Evolutionary conservation across 1,140 invertebrate species (phyloP), one percentile per base, ranked within the genome.

Genomic region (Scaptodrosophila lebanonensis): DNA sequence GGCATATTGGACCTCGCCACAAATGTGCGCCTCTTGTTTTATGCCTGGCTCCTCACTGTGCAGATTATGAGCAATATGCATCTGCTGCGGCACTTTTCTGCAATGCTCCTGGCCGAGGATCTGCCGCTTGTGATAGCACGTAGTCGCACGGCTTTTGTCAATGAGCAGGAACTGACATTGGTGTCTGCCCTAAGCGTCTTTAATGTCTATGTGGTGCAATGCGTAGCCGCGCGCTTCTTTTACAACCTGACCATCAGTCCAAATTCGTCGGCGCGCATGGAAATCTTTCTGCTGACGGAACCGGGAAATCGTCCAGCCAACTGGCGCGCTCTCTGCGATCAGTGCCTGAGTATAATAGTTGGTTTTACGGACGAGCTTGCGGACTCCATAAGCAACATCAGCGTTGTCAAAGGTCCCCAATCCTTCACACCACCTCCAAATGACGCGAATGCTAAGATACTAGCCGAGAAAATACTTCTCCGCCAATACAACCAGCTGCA

Each of bases 251-350:
- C 70, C 0, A 30, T 29, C 17, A 49, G 56, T 2, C 58, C 50
- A 2, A 25, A 60, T 20, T 59, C 56, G 0, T 2, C 20, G 3
- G 32, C 92, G 57, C 89, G 93, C 54, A 54, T 84, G 29, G 73
- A 90, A 43, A 87, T 95, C 13, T 95, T 93, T 70, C 90, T 90
- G 8, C 83, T 95, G 0, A 94, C 93, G 43, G 90, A 92, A 72
- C 93, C 93, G 38, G 85, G 83, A 7, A 79, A 76, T 39, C 93
- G 94, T 86, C 93, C 94, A 1, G 91, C 92, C 57, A 94, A 93
- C 62, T 95, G 94, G 94, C 94, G 93, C 65, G 89, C 88, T 47
- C 76, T 95, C 2, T 87, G 92, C 7, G 88, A 91, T 60, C 89
- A 89, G 63, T 91, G 90, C 75, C 66, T 93, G 2, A 77, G 71